Conservation (phyloP, 2,888 invertebrate genomes). For the Drosophila lacicola region DNA sequence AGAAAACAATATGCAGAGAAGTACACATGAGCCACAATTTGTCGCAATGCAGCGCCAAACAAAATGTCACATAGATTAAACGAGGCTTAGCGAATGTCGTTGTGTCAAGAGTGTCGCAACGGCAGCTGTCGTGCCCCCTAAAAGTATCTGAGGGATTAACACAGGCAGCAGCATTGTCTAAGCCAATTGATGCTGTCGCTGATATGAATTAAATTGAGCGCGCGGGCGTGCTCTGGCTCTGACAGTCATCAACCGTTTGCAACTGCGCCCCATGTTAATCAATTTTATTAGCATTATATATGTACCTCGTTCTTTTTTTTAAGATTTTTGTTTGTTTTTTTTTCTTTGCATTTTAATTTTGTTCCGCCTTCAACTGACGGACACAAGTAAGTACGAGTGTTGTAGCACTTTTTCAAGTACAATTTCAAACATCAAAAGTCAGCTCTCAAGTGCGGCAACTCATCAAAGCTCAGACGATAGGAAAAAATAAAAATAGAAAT, state of each 20-base stretch:
- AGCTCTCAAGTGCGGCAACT: slow-evolving; percentile 75
- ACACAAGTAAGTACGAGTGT: slow-evolving; percentile 43
- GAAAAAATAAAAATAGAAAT: slow-evolving; percentile 16
- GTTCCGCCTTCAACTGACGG: slow-evolving; percentile 69
- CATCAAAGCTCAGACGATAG: slow-evolving; percentile 65
- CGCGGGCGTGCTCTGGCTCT: slow-evolving; percentile 47
- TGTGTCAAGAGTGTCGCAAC: slow-evolving; percentile 41
- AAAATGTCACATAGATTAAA: slow-evolving; percentile 70
- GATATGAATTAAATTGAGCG: slow-evolving; percentile 44
- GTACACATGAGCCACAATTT: slow-evolving; percentile 44
- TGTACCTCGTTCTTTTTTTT: slow-evolving; percentile 11
- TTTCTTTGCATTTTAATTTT: slow-evolving; percentile 37
- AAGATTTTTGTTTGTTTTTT: slow-evolving; percentile 20
- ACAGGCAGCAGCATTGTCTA: slow-evolving; percentile 9
- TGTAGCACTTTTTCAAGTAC: slow-evolving; percentile 76
- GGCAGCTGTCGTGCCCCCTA: slow-evolving; percentile 54
- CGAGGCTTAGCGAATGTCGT: slow-evolving; percentile 45
- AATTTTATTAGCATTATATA: slow-evolving; percentile 71
- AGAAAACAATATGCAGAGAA: slow-evolving; percentile 7
- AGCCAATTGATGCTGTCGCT: slow-evolving; percentile 37
- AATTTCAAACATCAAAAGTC: slow-evolving; percentile 71
- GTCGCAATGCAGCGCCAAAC: slow-evolving; percentile 58
- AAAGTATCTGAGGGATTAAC: slow-evolving; percentile 45
- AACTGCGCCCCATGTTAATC: slow-evolving; percentile 58
- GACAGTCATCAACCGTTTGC: slow-evolving; percentile 71